Evolutionary conservation across 2,113 vertebrate species (phyloP).

Genomic region (Lepus europaeus): DNA sequence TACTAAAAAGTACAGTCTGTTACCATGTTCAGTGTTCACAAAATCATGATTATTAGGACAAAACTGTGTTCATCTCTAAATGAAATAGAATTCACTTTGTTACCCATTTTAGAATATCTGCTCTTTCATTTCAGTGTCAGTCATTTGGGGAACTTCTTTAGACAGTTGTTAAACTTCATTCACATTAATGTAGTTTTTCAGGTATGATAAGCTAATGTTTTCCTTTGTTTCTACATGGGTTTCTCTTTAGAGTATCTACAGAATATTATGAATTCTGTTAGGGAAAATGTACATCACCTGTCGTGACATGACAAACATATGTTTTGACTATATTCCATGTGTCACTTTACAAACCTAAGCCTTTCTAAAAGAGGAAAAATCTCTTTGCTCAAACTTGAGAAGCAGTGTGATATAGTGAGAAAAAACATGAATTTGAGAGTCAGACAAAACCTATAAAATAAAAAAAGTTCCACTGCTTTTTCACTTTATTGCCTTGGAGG

Average conservation of each 20-base stretch:
- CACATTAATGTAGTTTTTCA: constrained; percentile 30
- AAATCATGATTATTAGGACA: constrained; percentile 50
- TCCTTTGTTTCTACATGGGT: not conserved
- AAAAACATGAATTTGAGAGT: not conserved
- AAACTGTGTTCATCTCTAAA: constrained; percentile 23
- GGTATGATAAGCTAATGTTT: not conserved
- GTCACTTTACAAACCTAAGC: not conserved
- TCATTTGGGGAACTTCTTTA: constrained; percentile 45
- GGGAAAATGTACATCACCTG: not conserved
- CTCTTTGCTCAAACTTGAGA: not conserved
- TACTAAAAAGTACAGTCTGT: constrained; percentile 28
- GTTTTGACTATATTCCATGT: not conserved
- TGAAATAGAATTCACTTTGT: not conserved
- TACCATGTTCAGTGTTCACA: not conserved
- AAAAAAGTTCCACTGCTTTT: not conserved
- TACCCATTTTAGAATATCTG: constrained; percentile 23
- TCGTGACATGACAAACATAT: not conserved
- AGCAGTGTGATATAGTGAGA: not conserved
- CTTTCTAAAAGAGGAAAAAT: constrained; percentile 7
- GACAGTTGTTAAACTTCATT: not conserved
- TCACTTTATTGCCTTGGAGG: constrained; percentile 21
- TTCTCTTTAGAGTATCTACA: constrained; percentile 45
- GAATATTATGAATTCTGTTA: not conserved
- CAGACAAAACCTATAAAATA: not conserved
- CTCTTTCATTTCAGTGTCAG: not conserved